Base-by-base conservation (phyloP, 2,797 vertebrate species). In the Muscicapa comitata region DNA sequence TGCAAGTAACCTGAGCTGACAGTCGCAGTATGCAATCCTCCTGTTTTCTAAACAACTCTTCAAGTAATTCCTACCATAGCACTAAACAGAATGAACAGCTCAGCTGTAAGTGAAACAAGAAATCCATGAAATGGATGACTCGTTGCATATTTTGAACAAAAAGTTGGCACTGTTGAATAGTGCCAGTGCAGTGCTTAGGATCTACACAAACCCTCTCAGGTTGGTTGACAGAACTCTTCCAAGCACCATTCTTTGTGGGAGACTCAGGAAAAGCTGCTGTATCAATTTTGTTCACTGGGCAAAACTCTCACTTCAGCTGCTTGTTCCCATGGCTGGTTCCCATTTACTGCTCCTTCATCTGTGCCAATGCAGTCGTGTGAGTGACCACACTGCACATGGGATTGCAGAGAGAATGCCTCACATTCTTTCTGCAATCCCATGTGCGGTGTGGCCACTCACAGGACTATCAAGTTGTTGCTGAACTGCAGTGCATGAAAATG, bases 81-180 rank as follows among this genome's bases (percentile, higher is more conserved):
- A 66, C 43, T 58, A n/a, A 84, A 28, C 48, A 58, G 55, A 79
- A 94, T 10, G 33, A 90, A 65, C 0, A 59, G 33, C 88, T 62
- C 0, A 59, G 65, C 61, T 71, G 6, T 21, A 66, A 76, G 68
- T 1, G 6, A 93, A 81, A 63, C 1, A 2, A 61, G n/a, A 21
- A 35, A 47, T 2, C 6, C 1, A 1, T 25, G 25, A 78, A 53
- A 54, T 0, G 0, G 25, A 54, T 3, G 8, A 83, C 51, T 17
- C 35, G 51, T 78, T 10, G n/a, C 13, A 23, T 1, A 0, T 18
- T 50, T 82, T 40, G 33, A 76, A 73, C 42, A 72, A 61, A 38
- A 82, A 74, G 15, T 8, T 5, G 5, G 7, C 17, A 37, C 37
- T 51, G 26, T 12, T 63, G 29, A 67, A 51, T 4, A 31, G 48